These are phyloP conservation scores for Leucoraja ocellata DNA, from an alignment of 2,797 vertebrate species.

Conservation along the genomic window DNA sequence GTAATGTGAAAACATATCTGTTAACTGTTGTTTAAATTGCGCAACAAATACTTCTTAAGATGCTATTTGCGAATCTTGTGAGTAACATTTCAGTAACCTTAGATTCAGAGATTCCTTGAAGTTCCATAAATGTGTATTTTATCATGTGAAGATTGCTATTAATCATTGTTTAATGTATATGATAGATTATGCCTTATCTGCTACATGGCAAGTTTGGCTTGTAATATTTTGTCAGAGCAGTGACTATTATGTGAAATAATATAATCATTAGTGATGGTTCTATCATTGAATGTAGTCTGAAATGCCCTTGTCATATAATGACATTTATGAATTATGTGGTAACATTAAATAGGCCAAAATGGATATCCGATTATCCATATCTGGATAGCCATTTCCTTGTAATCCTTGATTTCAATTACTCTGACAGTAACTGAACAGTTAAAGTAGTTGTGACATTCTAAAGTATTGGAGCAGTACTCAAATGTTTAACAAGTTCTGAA, in stretches of 20 bases:
- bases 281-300: background rate
- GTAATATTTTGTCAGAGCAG: conserved; percentile 2
- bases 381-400: too few relatives aligned
- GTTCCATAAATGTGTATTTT: conserved; percentile 13
- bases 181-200: background rate
- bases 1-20: background rate
- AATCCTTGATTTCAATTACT: background rate
- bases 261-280: background rate
- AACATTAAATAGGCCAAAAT: conserved; percentile 6
- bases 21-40: background rate
- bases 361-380: background rate
- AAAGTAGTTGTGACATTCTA: background rate
- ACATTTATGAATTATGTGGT: background rate
- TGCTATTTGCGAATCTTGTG: background rate
- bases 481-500: background rate
- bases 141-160: background rate
- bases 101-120: background rate
- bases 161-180: background rate
- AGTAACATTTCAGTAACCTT: background rate
- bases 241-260: conserved; percentile 26
- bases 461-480: background rate
- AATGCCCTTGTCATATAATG: background rate
- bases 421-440: background rate
- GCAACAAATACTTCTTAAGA: background rate
- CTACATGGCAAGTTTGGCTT: background rate